Evolutionary conservation across 2,797 vertebrate species (phyloP).

Genomic region (Anniella stebbinsi): DNA sequence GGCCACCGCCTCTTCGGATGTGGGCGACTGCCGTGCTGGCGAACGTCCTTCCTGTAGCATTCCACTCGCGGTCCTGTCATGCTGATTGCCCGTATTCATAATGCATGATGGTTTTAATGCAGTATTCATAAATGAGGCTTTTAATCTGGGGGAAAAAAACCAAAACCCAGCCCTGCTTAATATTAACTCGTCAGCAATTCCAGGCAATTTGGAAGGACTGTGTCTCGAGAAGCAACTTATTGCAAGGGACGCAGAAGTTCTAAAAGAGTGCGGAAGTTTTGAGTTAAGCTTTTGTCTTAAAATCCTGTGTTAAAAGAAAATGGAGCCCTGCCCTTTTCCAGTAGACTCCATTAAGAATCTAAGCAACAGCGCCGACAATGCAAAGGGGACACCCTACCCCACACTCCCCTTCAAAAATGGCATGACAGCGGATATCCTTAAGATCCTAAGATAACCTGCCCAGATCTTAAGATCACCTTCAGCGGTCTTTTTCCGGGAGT

Average conservation of each 20-base stretch:
- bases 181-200: slow-evolving; percentile 24
- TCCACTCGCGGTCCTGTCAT: not conserved
- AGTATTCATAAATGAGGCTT: slow-evolving; percentile 8
- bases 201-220: not conserved
- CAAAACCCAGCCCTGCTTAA: not conserved
- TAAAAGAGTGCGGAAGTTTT: not conserved
- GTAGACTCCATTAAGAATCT: too few species aligned
- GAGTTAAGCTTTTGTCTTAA: too few species aligned
- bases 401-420: too few species aligned
- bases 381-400: too few species aligned
- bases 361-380: too few species aligned
- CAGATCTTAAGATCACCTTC: too few species aligned
- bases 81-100: slow-evolving; percentile 5
- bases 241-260: not conserved
- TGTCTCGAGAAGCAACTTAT: not conserved
- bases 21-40: not conserved
- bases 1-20: fast-evolving
- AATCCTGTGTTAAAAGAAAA: too few species aligned
- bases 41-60: not conserved
- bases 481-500: too few species aligned
- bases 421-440: too few species aligned
- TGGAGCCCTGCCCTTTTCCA: too few species aligned
- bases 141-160: not conserved
- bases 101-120: slow-evolving; percentile 29
- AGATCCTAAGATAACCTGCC: too few species aligned